Percentiles rank a stretch among this genome's conserved stretches.
Evolutionary conservation across 2,797 vertebrate genomes (phyloP).

Genomic region (Sebastes paucispinis): DNA sequence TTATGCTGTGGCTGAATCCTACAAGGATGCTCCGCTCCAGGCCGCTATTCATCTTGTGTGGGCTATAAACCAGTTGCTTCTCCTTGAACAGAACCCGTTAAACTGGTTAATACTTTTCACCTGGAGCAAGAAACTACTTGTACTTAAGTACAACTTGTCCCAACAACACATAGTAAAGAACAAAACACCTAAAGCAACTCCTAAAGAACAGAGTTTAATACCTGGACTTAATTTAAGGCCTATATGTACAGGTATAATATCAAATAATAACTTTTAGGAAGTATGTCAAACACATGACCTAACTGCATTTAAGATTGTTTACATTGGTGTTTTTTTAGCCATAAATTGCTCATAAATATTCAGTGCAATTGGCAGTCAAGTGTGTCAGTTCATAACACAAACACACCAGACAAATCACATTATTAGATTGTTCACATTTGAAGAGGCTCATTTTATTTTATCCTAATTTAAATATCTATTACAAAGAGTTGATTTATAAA

Average conservation of each 20-base stretch:
- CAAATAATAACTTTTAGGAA: neutral
- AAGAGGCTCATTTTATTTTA: neutral
- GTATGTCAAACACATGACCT: neutral
- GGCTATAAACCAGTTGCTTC: neutral
- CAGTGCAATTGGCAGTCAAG: neutral
- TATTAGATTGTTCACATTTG: neutral
- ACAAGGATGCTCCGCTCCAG: neutral
- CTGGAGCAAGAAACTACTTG: no score
- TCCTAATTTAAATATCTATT: neutral
- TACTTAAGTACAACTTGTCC: neutral
- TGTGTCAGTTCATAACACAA: neutral
- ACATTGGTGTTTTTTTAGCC: neutral
- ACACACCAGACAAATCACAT: neutral
- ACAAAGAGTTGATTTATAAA: neutral
- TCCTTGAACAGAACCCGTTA: neutral
- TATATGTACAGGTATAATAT: neutral
- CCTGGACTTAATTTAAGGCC: no score
- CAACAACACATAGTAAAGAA: neutral
- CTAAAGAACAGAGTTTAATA: no score
- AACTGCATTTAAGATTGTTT: neutral
- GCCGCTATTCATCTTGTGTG: neutral
- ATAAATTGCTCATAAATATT: slow-evolving; percentile 21
- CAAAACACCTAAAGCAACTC: neutral
- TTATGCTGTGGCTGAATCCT: neutral
- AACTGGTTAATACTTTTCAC: slow-evolving; percentile 15